Evolutionary conservation across 2,888 invertebrate genomes (phyloP), one percentile per base, ranked within the genome.

Genomic region (Allophyes oxyacanthae): DNA sequence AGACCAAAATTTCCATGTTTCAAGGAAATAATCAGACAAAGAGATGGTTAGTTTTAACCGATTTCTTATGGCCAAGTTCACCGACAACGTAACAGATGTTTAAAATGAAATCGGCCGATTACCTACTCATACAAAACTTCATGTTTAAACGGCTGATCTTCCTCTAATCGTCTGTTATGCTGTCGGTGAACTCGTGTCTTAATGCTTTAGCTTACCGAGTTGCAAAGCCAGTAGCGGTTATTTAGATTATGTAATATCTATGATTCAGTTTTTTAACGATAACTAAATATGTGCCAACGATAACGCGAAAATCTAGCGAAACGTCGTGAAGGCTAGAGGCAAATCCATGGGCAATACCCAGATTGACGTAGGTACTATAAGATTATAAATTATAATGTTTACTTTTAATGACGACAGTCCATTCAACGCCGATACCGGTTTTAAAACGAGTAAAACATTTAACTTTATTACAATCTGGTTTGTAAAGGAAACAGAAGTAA

Each of bases 251-350:
- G 13, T 37, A 8, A 44, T 11, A 30, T 37, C 38, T 41, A 41
- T 70, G 66, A 65, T 25, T 64, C 59, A 70, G 40, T 33, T 11
- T 8, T 34, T 40, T 44, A 30, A 50, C 14, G 49, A 15, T 46
- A 45, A 45, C n/a, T 26, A 25, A 50, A 66, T 52, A 41, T 60
- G 51, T 61, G 72, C 61, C 67, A 72, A 54, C 30, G 67, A 45
- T 60, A 51, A 38, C 7, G 20, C 5, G 43, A 30, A 46, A 26
- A 52, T 37, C 9, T 58, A 37, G 49, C 40, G 46, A 57, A 44
- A 51, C 33, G 26, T 20, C 9, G 13, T 52, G 66, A 66, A 66
- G 71, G 45, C 38, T 43, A 28, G 2, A 15, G 34, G 53, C 32
- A 44, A 70, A 70, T 70, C 33, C 36, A 20, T 8, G 11, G 52